These are phyloP conservation scores for Rhabdomys pumilio DNA, from an alignment of 2,797 vertebrate species.

Conservation along the genomic window DNA sequence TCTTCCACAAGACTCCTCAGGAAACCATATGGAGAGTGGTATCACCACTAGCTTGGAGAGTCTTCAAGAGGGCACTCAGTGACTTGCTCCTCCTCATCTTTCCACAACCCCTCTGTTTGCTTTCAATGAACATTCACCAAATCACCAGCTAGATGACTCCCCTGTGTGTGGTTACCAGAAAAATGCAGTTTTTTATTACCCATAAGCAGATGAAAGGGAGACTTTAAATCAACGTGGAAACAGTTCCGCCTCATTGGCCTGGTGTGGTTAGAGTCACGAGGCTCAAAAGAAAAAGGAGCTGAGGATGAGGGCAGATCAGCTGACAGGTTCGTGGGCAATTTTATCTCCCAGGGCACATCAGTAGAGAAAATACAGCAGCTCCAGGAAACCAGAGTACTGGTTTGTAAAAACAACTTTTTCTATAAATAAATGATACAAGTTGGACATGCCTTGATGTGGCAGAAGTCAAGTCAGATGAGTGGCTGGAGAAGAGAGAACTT, in stretches of 20 bases:
- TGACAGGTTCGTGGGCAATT: neutral
- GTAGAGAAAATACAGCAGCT: conserved; percentile 10
- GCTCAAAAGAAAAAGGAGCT: neutral
- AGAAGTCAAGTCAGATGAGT: neutral
- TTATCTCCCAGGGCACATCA: neutral
- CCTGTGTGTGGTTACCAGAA: conserved; percentile 27
- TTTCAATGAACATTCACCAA: neutral
- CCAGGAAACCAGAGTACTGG: neutral
- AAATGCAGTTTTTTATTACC: neutral
- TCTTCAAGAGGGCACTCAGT: neutral
- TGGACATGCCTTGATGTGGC: neutral
- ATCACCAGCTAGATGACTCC: neutral
- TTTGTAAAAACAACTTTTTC: conserved; percentile 23
- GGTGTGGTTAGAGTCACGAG: neutral
- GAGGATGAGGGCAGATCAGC: conserved; percentile 7
- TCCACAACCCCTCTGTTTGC: neutral
- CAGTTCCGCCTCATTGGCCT: neutral
- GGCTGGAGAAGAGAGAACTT: neutral
- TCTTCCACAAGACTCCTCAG: neutral
- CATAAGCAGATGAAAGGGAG: conserved; percentile 49
- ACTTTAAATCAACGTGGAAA: conserved; percentile 7
- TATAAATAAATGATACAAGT: neutral
- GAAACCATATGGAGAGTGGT: neutral
- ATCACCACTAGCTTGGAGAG: neutral
- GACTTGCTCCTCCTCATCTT: no score